Evolutionary conservation across 1,140 invertebrate genomes (phyloP).

Genomic region (Cheumatopsyche charites): DNA sequence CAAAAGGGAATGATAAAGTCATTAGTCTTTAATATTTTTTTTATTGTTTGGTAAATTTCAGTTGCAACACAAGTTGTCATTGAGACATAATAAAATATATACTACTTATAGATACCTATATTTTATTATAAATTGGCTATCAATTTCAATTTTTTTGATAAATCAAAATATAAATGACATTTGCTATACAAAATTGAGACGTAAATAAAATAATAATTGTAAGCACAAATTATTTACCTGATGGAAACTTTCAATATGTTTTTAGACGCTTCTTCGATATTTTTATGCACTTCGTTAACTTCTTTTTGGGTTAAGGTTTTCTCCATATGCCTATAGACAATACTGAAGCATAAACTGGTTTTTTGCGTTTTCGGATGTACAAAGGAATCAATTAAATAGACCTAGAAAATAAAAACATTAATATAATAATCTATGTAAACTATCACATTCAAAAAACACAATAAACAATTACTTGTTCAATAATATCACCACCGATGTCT

Average conservation of each 20-base stretch:
- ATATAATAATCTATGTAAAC: not conserved
- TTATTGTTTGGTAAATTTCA: too few relatives aligned
- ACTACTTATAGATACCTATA: too few relatives aligned
- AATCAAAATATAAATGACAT: not conserved
- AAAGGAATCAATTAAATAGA: conserved; percentile 87
- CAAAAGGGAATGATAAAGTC: too few relatives aligned
- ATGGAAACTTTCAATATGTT: conserved; percentile 74
- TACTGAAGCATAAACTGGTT: conserved; percentile 89
- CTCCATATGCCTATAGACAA: conserved; percentile 94
- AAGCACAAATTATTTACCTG: conserved; percentile 64
- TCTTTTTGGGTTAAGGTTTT: conserved; percentile 85
- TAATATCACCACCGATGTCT: conserved; percentile 82
- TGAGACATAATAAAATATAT: too few relatives aligned
- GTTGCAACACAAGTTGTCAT: too few relatives aligned
- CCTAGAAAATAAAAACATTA: conserved; percentile 56
- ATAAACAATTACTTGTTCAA: conserved; percentile 79
- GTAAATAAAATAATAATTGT: not conserved
- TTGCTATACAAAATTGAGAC: not conserved
- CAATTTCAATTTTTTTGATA: not conserved
- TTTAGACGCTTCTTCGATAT: conserved; percentile 70
- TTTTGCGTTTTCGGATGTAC: conserved; percentile 82
- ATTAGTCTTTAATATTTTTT: too few relatives aligned
- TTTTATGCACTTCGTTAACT: conserved; percentile 84
- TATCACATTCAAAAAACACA: not conserved
- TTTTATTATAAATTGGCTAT: not conserved